Conservation (phyloP, 2,797 vertebrate species). For the Neomorphus geoffroyi region DNA sequence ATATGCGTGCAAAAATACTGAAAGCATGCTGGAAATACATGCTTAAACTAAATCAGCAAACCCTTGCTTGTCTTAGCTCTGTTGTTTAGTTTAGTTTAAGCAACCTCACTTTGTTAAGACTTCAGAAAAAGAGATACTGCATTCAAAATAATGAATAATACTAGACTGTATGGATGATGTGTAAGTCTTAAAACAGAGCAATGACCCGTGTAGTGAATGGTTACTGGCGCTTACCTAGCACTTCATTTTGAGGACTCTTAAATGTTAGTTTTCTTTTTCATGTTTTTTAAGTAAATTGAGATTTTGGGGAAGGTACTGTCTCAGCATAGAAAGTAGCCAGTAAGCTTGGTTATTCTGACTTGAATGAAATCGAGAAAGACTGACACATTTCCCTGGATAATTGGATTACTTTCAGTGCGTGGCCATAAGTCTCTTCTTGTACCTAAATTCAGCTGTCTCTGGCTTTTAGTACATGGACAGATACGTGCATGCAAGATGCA, state of each 20-base stretch:
- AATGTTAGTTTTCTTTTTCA: neutral
- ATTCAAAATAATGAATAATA: neutral
- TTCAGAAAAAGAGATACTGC: neutral
- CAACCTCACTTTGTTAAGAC: neutral
- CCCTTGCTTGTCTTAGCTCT: neutral
- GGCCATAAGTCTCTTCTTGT: neutral
- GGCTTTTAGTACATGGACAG: neutral
- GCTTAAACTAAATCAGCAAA: neutral
- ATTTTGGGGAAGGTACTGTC: neutral
- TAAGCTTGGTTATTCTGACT: neutral
- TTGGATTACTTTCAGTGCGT: neutral
- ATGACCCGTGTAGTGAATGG: neutral
- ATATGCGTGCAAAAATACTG: neutral
- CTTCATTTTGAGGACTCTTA: neutral
- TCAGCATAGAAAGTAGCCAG: neutral
- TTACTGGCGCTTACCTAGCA: neutral
- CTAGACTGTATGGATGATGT: neutral
- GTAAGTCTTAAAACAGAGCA: neutral
- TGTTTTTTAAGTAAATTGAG: neutral
- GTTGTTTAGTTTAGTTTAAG: neutral
- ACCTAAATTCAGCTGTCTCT: neutral
- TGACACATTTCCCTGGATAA: neutral
- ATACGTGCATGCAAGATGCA: neutral
- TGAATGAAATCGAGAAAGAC: neutral
- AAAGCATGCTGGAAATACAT: neutral